Evolutionary conservation across 2,797 vertebrate species (phyloP), one percentile per base, ranked within the genome.

Genomic region (Notamacropus eugenii): DNA sequence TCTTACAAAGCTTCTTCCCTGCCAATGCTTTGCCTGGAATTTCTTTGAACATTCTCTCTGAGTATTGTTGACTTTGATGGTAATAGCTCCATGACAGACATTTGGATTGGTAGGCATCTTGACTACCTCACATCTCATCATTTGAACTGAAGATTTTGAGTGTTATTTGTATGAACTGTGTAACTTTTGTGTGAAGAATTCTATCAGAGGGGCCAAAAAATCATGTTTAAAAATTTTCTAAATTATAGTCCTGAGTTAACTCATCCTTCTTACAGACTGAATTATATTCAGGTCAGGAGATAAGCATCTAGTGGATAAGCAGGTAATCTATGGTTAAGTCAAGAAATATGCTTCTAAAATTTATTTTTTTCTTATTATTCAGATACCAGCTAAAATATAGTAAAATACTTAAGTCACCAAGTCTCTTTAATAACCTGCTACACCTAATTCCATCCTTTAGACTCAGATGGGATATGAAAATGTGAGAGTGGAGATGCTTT

Each of bases 1-100:
- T 96, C 87, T 46, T 92, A 90, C 95, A 95, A 40, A 96, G 95
- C 96, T 96, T 90, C 87, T 96, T 97, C 92, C 91, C 94, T 96
- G 92, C 97, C 91, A 24, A 87, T 59, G 95, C 96, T 97, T 96
- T 95, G 82, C 91, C 52, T 82, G 90, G n/a, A 93, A 92, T 19
- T 95, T 97, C 96, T 82, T 95, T 58, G 96, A 90, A 96, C 96
- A 92, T 92, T 62, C 52, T 90, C 93, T 91, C 54, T 92, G 94
- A 96, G 54, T 95, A 93, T 95, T 97, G 90, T 57, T 97, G 82
- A 96, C 90, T 95, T 93, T 95, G 94, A 91, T 95, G 90, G 19
- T 95, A 74, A 90, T 82, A 46, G 40, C 46, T 82, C 74, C 40
- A 82, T 95, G 96, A 96, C 94, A 93, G 57, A 91, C n/a, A 87